Conservation (phyloP, 2,888 invertebrate species). For the Parthenolecanium corni region DNA sequence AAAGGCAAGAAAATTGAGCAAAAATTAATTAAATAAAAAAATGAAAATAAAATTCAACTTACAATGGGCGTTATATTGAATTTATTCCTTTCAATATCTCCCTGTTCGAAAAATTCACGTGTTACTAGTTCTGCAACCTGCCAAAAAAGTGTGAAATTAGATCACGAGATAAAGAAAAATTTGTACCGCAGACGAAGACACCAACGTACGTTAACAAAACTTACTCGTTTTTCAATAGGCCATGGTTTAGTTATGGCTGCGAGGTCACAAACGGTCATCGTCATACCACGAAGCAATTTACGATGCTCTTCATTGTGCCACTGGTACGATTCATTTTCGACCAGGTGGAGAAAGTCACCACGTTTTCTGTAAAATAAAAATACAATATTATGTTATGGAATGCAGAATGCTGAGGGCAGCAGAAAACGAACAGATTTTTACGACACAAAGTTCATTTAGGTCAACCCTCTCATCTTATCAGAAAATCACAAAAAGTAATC, state of each 20-base stretch:
- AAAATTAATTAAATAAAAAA: not conserved
- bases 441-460: not conserved
- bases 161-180: not conserved
- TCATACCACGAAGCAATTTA: slow-evolving; percentile 74
- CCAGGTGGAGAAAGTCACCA: slow-evolving; percentile 66
- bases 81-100: slow-evolving; percentile 78
- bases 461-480: no score
- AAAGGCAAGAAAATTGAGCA: no score
- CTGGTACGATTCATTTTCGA: slow-evolving; percentile 43
- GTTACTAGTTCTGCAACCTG: slow-evolving; percentile 76
- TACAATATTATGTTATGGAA: no score
- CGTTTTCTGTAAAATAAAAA: slow-evolving; percentile 55
- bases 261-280: slow-evolving; percentile 90
- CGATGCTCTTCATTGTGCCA: slow-evolving; percentile 67
- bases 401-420: no score
- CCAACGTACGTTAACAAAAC: not conserved
- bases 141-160: no score
- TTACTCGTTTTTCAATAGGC: slow-evolving; percentile 72
- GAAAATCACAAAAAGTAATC: no score
- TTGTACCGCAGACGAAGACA: not conserved
- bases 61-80: slow-evolving; percentile 83
- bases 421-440: no score
- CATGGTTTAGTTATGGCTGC: slow-evolving; percentile 92
- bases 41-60: slow-evolving; percentile 40
- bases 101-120: slow-evolving; percentile 86